phyloP scores from a whole-genome alignment of 92 coral and sea anemone genomes.

The Actinernus sp. region DNA sequence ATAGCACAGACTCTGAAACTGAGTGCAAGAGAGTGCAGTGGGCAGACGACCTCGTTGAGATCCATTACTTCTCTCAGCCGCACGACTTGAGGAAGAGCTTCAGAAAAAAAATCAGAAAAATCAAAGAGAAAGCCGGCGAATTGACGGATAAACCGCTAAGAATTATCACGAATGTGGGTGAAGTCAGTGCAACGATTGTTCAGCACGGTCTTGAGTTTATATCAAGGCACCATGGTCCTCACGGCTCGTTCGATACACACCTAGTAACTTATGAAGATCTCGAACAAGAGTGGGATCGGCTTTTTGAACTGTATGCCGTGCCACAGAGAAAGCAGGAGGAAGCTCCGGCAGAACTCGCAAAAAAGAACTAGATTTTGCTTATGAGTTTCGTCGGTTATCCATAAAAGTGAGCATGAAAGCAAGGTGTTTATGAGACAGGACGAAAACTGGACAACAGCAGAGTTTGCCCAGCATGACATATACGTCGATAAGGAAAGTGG shows the following conservation, averaged over 20 bases:
- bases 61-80: conserved; percentile 80
- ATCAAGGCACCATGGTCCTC: conserved; percentile 74
- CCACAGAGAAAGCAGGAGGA: too few species aligned
- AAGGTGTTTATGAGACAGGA: too few species aligned
- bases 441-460: too few species aligned
- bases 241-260: conserved; percentile 85
- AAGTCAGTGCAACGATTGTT: conserved; percentile 72
- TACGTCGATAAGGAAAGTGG: too few species aligned
- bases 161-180: conserved; percentile 84
- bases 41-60: conserved; percentile 83
- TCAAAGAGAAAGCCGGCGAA: conserved; percentile 81
- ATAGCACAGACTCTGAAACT: conserved; percentile 25
- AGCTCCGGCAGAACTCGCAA: too few species aligned
- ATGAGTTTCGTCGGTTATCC: too few species aligned
- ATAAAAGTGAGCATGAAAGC: too few species aligned
- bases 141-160: conserved; percentile 84
- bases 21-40: conserved; percentile 77
- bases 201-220: conserved; percentile 85
- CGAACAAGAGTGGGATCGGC: conserved; percentile 83
- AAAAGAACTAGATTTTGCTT: too few species aligned
- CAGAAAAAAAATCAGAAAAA: conserved; percentile 66
- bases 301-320: conserved; percentile 63
- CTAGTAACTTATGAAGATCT: conserved; percentile 78
- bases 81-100: conserved; percentile 65
- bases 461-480: too few species aligned